A percentile compares a stretch with the other conserved stretches of the same genome.
Evolutionary conservation across 2,888 invertebrate genomes (phyloP).

Genomic region (Lordiphosa fenestrarum): DNA sequence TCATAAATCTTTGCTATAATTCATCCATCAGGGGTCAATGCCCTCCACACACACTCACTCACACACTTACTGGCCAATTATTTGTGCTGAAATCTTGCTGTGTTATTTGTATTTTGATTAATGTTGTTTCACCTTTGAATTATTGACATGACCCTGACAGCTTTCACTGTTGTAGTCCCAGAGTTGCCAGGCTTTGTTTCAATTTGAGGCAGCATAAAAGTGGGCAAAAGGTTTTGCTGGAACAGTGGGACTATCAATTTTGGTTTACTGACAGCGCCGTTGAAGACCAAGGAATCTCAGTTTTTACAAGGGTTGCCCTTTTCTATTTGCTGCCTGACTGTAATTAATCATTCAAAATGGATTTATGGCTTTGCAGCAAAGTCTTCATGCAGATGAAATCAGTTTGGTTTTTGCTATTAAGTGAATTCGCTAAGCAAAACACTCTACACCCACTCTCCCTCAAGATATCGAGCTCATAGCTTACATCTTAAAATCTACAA

Average conservation of each 20-base stretch:
- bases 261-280: constrained; percentile 49
- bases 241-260: constrained; percentile 59
- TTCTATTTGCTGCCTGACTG: too few relatives aligned
- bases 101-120: constrained; percentile 52
- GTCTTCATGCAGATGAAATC: too few relatives aligned
- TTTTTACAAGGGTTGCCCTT: too few relatives aligned
- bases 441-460: too few relatives aligned
- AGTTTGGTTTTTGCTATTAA: too few relatives aligned
- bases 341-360: too few relatives aligned
- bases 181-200: constrained; percentile 40
- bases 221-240: constrained; percentile 36
- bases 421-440: too few relatives aligned
- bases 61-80: constrained; percentile 27
- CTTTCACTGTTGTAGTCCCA: constrained; percentile 17
- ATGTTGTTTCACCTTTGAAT: constrained; percentile 56
- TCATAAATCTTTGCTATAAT: constrained; percentile 72
- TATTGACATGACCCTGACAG: constrained; percentile 50
- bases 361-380: too few relatives aligned
- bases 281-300: background rate
- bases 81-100: constrained; percentile 23
- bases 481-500: too few relatives aligned
- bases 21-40: constrained; percentile 48
- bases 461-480: too few relatives aligned
- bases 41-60: constrained; percentile 3
- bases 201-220: constrained; percentile 40